Conservation (phyloP, 2,797 vertebrate species). For the Poeciliopsis presidionis region DNA sequence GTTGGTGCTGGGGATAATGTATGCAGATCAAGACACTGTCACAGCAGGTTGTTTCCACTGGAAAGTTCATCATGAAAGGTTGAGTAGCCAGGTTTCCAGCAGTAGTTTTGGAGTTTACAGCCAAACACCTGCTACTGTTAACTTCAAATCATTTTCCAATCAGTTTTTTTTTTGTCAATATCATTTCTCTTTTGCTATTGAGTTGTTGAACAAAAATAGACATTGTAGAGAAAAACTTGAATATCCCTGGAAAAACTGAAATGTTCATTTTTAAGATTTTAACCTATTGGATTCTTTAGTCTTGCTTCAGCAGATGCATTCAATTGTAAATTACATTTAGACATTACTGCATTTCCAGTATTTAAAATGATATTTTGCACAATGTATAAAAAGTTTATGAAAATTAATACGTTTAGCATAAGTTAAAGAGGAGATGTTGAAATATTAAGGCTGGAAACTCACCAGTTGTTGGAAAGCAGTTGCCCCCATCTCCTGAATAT, state of each 20-base stretch:
- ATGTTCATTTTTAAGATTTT: too few species aligned
- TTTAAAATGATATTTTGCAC: background rate
- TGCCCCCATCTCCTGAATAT: background rate
- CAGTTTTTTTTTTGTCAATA: background rate
- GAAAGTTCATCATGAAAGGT: background rate
- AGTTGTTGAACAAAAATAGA: background rate
- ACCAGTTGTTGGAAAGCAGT: conserved; percentile 17
- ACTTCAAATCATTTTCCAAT: background rate
- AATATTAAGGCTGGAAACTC: conserved; percentile 10
- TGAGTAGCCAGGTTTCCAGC: rapidly evolving
- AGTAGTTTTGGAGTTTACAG: background rate
- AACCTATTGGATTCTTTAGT: background rate
- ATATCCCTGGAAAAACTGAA: background rate
- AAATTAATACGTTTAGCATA: background rate
- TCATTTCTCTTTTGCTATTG: background rate
- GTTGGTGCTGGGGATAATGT: rapidly evolving
- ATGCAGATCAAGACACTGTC: background rate
- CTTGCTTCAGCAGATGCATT: background rate
- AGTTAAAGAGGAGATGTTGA: background rate
- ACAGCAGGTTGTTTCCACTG: conserved; percentile 8
- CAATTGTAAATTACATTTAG: background rate
- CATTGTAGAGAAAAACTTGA: background rate
- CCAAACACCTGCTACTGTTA: background rate
- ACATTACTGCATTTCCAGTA: background rate
- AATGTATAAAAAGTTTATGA: background rate